Conservation (phyloP, 2,113 vertebrate genomes). For the Prunella himalayana region DNA sequence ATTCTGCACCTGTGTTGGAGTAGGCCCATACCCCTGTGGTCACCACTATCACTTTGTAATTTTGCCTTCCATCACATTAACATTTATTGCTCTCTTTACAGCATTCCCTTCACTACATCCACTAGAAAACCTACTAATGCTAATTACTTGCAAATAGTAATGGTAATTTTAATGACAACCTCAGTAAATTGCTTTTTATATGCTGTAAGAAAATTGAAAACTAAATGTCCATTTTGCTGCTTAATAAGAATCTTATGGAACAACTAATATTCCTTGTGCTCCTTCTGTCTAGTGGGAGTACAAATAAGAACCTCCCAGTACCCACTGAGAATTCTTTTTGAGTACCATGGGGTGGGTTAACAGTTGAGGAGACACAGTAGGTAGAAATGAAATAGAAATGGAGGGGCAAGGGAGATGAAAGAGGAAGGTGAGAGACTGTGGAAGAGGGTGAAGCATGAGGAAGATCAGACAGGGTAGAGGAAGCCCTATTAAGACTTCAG, state of each 20-base stretch:
- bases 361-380: not conserved
- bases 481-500: not conserved
- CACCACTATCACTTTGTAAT: not conserved
- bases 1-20: not conserved
- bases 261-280: not conserved
- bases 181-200: constrained; percentile 37
- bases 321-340: not conserved
- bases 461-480: not conserved
- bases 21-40: not conserved
- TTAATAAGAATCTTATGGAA: not conserved
- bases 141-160: constrained; percentile 45
- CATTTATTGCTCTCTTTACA: constrained; percentile 23
- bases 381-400: not conserved
- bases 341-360: not conserved
- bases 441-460: not conserved
- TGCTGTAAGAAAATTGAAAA: constrained; percentile 30
- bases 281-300: not conserved
- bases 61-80: constrained; percentile 15
- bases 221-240: not conserved
- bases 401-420: not conserved
- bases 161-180: constrained; percentile 35
- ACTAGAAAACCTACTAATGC: not conserved
- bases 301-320: not conserved
- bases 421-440: not conserved
- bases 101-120: not conserved